Evolutionary conservation across 2,888 invertebrate species (phyloP).

Genomic region (Thysanoteuthis rhombus): DNA sequence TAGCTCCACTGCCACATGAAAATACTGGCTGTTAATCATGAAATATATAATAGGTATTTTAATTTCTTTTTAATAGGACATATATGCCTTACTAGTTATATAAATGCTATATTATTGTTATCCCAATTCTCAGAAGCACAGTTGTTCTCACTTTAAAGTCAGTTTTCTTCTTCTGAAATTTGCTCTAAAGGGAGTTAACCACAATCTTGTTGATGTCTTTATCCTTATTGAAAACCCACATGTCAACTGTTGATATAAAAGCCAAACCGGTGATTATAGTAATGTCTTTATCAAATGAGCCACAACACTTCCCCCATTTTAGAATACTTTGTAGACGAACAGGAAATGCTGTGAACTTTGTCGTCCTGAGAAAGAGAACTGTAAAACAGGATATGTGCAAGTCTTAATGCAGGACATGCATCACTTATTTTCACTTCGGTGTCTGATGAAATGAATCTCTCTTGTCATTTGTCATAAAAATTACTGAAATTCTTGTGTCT

Average conservation of each 20-base stretch:
- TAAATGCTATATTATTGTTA: too few species aligned
- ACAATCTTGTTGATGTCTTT: too few species aligned
- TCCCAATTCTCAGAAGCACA: too few species aligned
- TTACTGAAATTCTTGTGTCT: not conserved
- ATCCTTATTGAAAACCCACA: too few species aligned
- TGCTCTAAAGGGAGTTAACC: too few species aligned
- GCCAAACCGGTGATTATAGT: too few species aligned
- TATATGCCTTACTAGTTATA: too few species aligned
- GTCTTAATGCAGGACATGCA: not conserved
- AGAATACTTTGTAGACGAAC: not conserved
- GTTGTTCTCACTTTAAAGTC: too few species aligned
- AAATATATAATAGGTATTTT: not conserved
- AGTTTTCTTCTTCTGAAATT: too few species aligned
- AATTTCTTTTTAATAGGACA: too few species aligned
- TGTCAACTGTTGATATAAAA: too few species aligned
- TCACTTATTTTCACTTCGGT: not conserved
- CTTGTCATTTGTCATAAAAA: not conserved
- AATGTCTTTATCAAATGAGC: not conserved
- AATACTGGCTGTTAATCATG: not conserved
- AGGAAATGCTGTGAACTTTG: slow-evolving; percentile 12
- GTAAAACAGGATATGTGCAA: not conserved
- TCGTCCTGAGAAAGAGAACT: not conserved
- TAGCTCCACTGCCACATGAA: not conserved
- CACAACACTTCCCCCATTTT: not conserved
- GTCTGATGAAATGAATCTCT: not conserved